Evolutionary conservation across 1,140 invertebrate genomes (phyloP).

Genomic region (Bombus ignitus): DNA sequence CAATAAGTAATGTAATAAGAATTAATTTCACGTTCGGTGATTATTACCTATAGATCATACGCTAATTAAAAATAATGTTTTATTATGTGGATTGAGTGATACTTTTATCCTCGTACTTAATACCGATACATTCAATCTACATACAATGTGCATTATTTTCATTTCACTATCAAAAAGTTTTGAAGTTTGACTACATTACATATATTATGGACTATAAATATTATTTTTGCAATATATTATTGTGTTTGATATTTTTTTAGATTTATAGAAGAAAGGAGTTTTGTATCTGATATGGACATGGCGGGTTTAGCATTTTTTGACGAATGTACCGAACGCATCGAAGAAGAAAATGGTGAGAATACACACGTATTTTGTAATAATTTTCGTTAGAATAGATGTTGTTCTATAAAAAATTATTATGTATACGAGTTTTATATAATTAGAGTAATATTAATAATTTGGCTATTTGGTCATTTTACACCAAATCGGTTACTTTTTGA

Average conservation of each 20-base stretch:
- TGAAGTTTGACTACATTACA: too few species aligned
- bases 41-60: too few species aligned
- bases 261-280: conserved; percentile 99
- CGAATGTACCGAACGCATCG: conserved; percentile 94
- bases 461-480: not conserved
- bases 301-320: conserved; percentile 96
- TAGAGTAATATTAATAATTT: not conserved
- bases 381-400: not conserved
- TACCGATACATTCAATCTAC: too few species aligned
- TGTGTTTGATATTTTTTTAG: conserved; percentile 78
- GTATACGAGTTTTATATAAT: not conserved
- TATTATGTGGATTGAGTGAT: too few species aligned
- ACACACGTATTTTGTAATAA: not conserved
- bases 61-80: too few species aligned
- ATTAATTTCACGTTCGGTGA: too few species aligned
- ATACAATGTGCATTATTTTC: too few species aligned
- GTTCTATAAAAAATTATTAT: not conserved
- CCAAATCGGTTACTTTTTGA: not conserved
- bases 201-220: not conserved
- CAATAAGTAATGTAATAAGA: too few species aligned
- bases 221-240: not conserved
- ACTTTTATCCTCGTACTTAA: too few species aligned
- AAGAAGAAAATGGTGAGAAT: conserved; percentile 84
- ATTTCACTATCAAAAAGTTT: not conserved
- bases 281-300: conserved; percentile 97